Percentiles rank a stretch among this genome's conserved stretches.
Evolutionary conservation across 2,113 vertebrate genomes (phyloP).

Genomic region (Cisticola juncidis): DNA sequence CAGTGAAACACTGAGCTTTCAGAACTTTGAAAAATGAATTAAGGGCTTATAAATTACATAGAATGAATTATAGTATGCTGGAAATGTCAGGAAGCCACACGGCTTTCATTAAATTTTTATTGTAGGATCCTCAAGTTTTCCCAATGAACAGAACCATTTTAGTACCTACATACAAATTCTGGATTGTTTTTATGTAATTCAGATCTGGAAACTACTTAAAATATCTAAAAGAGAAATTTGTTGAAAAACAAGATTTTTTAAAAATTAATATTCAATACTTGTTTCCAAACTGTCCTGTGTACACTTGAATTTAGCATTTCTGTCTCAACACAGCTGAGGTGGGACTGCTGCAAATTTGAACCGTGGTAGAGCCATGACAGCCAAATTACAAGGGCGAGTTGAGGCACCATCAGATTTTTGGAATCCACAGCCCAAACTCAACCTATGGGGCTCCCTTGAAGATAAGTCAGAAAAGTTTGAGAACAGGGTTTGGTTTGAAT

Average conservation of each 20-base stretch:
- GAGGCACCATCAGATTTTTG: neutral
- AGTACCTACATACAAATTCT: neutral
- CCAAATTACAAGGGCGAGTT: neutral
- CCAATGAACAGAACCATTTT: neutral
- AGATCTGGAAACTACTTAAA: neutral
- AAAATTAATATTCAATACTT: neutral
- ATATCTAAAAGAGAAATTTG: neutral
- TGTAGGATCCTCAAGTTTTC: neutral
- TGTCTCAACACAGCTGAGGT: neutral
- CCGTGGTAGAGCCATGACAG: neutral
- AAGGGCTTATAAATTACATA: neutral
- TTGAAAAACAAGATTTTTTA: neutral
- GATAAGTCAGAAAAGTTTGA: neutral
- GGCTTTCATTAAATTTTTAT: conserved; percentile 18
- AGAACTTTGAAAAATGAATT: conserved; percentile 11
- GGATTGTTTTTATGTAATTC: neutral
- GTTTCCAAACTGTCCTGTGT: neutral
- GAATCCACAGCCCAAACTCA: neutral
- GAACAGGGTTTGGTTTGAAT: neutral
- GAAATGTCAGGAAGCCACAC: neutral
- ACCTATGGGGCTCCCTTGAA: neutral
- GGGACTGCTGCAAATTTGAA: neutral
- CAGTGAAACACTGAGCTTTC: neutral
- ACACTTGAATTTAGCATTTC: neutral
- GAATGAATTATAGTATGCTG: neutral